Evolutionary conservation across 1,140 invertebrate species (phyloP).

Genomic region (Dreissena rostriformis): DNA sequence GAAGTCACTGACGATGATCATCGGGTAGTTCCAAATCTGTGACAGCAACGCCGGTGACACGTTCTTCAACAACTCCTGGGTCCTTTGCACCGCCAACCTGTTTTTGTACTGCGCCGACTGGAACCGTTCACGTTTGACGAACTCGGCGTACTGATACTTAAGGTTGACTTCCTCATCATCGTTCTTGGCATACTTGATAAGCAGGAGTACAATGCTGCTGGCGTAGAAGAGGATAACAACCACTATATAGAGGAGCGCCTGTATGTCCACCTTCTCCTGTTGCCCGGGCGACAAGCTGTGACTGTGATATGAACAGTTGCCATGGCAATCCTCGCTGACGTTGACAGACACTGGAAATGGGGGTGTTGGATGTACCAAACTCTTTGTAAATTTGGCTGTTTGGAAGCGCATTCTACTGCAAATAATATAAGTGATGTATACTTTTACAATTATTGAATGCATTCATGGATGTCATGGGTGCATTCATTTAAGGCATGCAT

Average conservation of each 20-base stretch:
- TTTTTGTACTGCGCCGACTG: conserved; percentile 62
- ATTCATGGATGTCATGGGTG: too few relatives aligned
- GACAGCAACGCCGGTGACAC: not conserved
- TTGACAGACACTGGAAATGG: too few relatives aligned
- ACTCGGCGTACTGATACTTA: conserved; percentile 73
- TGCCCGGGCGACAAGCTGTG: not conserved
- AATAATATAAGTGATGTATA: too few relatives aligned
- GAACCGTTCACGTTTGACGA: conserved; percentile 68
- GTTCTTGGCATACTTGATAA: conserved; percentile 73
- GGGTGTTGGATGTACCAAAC: too few relatives aligned
- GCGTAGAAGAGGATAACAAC: conserved; percentile 76
- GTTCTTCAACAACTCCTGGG: conserved; percentile 18
- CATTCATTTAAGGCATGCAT: too few relatives aligned
- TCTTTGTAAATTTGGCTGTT: too few relatives aligned
- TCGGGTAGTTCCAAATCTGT: conserved; percentile 1
- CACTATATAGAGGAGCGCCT: conserved; percentile 76
- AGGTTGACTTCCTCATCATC: conserved; percentile 70
- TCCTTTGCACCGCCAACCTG: conserved; percentile 48
- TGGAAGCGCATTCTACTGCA: too few relatives aligned
- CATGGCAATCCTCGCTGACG: too few relatives aligned
- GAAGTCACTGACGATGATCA: conserved; percentile 48
- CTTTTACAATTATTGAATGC: too few relatives aligned
- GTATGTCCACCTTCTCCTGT: conserved; percentile 45
- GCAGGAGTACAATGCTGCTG: conserved; percentile 71
- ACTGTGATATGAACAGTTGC: too few relatives aligned